A percentile compares a stretch with the other conserved stretches of the same genome.
Evolutionary conservation across 2,797 vertebrate genomes (phyloP).

Genomic region (Myripristis jacobus): DNA sequence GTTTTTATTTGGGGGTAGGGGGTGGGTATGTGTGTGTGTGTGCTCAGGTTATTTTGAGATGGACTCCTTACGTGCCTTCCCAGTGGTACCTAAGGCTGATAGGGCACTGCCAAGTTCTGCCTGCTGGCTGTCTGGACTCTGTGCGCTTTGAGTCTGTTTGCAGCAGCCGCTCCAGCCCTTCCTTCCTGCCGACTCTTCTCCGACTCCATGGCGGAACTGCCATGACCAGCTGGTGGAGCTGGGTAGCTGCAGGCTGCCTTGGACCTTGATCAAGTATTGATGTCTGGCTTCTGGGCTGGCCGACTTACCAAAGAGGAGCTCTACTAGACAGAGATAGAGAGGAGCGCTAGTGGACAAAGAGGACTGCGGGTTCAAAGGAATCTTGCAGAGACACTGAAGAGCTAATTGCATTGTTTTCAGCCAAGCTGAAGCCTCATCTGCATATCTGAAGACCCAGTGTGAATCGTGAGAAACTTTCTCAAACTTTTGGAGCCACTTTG

Average conservation of each 20-base stretch:
- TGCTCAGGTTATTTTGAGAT: constrained; percentile 59
- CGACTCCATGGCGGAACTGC: constrained; percentile 46
- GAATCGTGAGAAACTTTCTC: constrained; percentile 9
- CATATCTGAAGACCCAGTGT: constrained; percentile 17
- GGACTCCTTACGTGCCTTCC: constrained; percentile 25
- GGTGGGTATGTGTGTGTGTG: too few relatives aligned
- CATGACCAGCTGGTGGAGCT: constrained; percentile 76
- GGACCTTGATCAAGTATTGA: constrained; percentile 72
- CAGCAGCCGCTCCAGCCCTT: constrained; percentile 37
- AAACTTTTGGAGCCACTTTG: constrained; percentile 11
- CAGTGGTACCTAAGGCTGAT: constrained; percentile 47
- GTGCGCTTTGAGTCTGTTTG: constrained; percentile 14
- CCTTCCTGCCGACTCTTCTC: constrained; percentile 29
- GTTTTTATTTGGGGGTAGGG: constrained; percentile 26
- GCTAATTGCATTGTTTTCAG: constrained; percentile 39
- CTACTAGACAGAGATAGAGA: constrained; percentile 34
- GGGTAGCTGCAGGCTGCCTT: constrained; percentile 68
- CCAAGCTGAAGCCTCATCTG: constrained; percentile 28
- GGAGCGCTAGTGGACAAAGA: constrained; percentile 20
- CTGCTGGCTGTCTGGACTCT: constrained; percentile 49
- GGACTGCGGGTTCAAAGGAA: constrained; percentile 37
- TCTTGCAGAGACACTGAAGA: constrained; percentile 30
- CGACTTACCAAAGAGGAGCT: constrained; percentile 48
- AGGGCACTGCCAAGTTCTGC: constrained; percentile 40
- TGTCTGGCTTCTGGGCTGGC: constrained; percentile 63